phyloP scores from a whole-genome alignment of 2,888 invertebrate species.

The Apodemia mormo region DNA sequence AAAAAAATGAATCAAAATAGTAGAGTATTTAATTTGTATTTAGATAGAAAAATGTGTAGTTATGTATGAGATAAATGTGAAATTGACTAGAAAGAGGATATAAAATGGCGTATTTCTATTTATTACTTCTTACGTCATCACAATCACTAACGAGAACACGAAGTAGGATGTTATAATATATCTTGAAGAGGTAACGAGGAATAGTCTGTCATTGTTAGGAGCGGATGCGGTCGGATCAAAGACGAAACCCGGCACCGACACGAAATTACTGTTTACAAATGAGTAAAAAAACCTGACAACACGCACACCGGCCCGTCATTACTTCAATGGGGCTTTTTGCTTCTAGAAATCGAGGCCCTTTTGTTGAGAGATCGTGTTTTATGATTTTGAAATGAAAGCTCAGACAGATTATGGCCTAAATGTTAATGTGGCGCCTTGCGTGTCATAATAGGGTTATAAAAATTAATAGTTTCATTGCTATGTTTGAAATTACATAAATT shows the following conservation, averaged over 20 bases:
- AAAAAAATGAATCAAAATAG: too few species aligned
- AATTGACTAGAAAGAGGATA: neutral
- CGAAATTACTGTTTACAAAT: conserved; percentile 67
- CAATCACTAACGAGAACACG: conserved; percentile 22
- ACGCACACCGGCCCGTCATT: conserved; percentile 23
- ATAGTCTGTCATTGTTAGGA: conserved; percentile 55
- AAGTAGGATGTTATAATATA: conserved; percentile 22
- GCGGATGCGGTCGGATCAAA: conserved; percentile 77
- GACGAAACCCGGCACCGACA: conserved; percentile 44
- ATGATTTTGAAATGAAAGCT: conserved; percentile 12
- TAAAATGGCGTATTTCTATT: conserved; percentile 8
- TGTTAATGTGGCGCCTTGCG: conserved; percentile 14
- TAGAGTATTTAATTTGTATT: too few species aligned
- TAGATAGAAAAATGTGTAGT: too few species aligned
- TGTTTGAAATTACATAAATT: neutral
- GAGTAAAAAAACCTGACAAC: conserved; percentile 32
- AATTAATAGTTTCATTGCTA: neutral
- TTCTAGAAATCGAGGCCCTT: conserved; percentile 18
- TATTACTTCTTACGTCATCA: neutral
- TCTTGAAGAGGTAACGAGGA: conserved; percentile 19
- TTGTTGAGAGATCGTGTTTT: conserved; percentile 16
- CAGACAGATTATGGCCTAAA: conserved; percentile 14
- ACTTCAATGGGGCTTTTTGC: conserved; percentile 17
- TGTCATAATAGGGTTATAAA: neutral
- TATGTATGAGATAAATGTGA: neutral